These are phyloP conservation scores for Sclerodermus sp. DNA, from an alignment of 2,888 invertebrate species.

Conservation along the genomic window DNA sequence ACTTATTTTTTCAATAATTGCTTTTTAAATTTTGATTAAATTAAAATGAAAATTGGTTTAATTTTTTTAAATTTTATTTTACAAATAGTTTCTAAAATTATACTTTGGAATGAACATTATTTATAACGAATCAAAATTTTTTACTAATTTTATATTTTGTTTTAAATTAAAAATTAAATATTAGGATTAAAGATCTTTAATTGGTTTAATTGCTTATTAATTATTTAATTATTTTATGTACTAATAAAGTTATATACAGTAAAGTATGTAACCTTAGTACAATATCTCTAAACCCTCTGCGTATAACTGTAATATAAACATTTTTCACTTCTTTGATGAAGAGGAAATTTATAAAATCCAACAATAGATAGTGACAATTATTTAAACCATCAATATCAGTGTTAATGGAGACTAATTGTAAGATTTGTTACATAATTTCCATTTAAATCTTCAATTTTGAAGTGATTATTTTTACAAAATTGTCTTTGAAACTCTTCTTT, in stretches of 20 bases:
- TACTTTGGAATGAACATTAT: no score
- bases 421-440: conserved; percentile 19
- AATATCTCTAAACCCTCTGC: conserved; percentile 41
- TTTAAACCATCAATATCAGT: conserved; percentile 34
- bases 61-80: not conserved
- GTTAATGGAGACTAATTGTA: conserved; percentile 27
- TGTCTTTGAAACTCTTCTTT: not conserved
- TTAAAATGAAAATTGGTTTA: no score
- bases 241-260: not conserved
- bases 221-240: not conserved
- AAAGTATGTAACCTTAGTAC: conserved; percentile 24
- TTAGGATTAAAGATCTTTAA: not conserved
- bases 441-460: not conserved
- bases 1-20: no score
- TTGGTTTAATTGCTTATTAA: not conserved
- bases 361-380: conserved; percentile 38
- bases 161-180: not conserved
- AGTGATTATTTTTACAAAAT: not conserved
- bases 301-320: conserved; percentile 46
- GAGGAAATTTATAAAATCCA: conserved; percentile 45
- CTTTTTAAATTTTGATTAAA: no score
- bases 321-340: conserved; percentile 36
- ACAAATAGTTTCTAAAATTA: no score
- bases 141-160: conserved; percentile 1
- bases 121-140: not conserved